phyloP scores from a whole-genome alignment of 2,888 invertebrate species.

The Boloria euphrosyne region DNA sequence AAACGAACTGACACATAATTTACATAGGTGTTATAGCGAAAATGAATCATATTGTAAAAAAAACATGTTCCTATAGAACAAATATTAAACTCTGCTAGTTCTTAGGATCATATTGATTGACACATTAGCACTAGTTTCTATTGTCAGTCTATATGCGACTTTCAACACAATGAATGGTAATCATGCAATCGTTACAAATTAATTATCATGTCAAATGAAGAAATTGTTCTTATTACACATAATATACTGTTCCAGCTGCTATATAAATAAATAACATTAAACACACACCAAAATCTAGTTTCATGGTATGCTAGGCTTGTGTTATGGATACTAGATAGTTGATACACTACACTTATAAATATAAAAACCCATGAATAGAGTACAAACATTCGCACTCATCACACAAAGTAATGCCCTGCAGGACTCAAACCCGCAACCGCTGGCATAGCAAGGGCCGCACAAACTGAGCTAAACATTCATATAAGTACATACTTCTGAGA shows the following conservation, averaged over 20 bases:
- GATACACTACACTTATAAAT: too few species aligned
- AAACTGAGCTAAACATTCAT: too few species aligned
- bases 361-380: too few species aligned
- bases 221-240: slow-evolving; percentile 35
- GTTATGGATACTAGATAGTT: too few species aligned
- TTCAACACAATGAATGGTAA: slow-evolving; percentile 39
- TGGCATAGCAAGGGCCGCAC: too few species aligned
- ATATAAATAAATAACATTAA: neutral
- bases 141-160: slow-evolving; percentile 48
- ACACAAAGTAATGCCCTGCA: too few species aligned
- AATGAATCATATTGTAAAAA: slow-evolving; percentile 8
- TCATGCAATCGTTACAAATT: slow-evolving; percentile 49
- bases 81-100: neutral
- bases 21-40: slow-evolving; percentile 10
- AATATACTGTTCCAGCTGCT: too few species aligned
- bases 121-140: slow-evolving; percentile 44
- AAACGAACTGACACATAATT: neutral
- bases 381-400: too few species aligned
- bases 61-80: neutral
- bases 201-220: slow-evolving; percentile 55
- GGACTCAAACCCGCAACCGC: too few species aligned
- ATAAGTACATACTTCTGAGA: too few species aligned
- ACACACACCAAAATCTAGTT: too few species aligned
- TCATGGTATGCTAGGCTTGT: too few species aligned
- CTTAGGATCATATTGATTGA: slow-evolving; percentile 7